phyloP scores from a whole-genome alignment of 53 echinoderm and acorn worm genomes.

The Arbacia lixula region DNA sequence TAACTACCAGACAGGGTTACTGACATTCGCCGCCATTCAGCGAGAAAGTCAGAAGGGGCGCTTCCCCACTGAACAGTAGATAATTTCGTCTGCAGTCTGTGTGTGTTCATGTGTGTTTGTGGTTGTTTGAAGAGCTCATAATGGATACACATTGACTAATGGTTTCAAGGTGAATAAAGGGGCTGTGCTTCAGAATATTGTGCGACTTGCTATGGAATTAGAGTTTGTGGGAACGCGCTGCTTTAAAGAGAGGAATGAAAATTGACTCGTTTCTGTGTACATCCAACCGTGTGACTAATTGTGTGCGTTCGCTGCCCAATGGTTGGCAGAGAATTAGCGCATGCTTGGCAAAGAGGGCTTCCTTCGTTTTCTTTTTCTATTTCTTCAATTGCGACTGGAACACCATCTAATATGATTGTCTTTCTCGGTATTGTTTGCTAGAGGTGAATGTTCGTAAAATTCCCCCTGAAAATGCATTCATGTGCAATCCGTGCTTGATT shows the following conservation, averaged over 20 bases:
- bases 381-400: slow-evolving; percentile 29
- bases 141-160: too few species aligned
- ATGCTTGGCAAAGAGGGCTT: too few species aligned
- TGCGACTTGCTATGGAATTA: too few species aligned
- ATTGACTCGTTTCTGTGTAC: slow-evolving; percentile 21
- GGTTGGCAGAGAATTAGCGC: slow-evolving; percentile 5
- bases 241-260: slow-evolving; percentile 1
- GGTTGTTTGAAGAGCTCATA: too few species aligned
- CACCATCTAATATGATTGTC: slow-evolving; percentile 42
- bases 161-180: too few species aligned
- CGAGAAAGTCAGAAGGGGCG: too few species aligned
- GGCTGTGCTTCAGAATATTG: too few species aligned
- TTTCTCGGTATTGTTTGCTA: background rate
- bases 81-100: too few species aligned
- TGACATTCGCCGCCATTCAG: too few species aligned
- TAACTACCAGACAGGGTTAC: too few species aligned
- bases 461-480: slow-evolving; percentile 7
- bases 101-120: too few species aligned
- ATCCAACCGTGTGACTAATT: slow-evolving; percentile 36
- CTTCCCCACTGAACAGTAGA: too few species aligned
- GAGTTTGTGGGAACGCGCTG: slow-evolving; percentile 6
- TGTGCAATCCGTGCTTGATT: slow-evolving; percentile 22
- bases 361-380: slow-evolving; percentile 22
- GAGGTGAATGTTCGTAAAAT: slow-evolving; percentile 42
- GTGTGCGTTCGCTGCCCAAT: background rate